Evolutionary conservation across 2,888 invertebrate species (phyloP), one percentile per base, ranked within the genome.

Genomic region (Temnothorax rugatulus): DNA sequence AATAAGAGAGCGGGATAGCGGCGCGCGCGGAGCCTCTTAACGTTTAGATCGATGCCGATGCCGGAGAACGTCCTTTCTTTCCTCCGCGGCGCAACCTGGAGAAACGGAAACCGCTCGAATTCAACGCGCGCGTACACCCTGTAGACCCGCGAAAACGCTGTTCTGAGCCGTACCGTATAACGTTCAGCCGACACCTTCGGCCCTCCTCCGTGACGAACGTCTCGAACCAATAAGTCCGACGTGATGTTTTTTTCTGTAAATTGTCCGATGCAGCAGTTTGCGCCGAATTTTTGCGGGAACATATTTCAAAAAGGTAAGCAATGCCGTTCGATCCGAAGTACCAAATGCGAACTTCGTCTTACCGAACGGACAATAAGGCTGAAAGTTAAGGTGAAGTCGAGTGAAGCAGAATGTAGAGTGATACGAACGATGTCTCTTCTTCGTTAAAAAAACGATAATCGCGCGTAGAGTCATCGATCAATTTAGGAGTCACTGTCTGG

Each of bases 1-100:
- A 79, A 52, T 71, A 71, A 79, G 44, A 77, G 44, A 71, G 47
- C 61, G 34, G 21, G 75, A 63, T 50, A 57, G 57, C 59, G 21
- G 57, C 76, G 38, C 76, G 38, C 64, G 50, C 50, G 34, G 21
- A 41, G 21, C 41, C 29, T 41, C 4, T 34, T 34, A 13, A n/a
- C 54, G n/a, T 71, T 71, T 21, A 71, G 57, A 71, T 81, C 59
- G 73, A 81, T 47, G 5, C 34, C 34, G 34, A 11, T 50, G 47
- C 54, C n/a, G 52, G 18, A 15, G 44, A 47, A 71, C 47, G 34
- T 47, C 29, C 25, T 29, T 69, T 47, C 34, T 47, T 34, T 13
- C 52, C 18, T n/a, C 18, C 34, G 25, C 59, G 29, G 21, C 8
- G 18, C 34, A 11, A 69, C 18, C 50, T 5, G 21, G 8, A 25